Percentiles rank a stretch among this genome's conserved stretches.
phyloP scores from a whole-genome alignment of 1,140 invertebrate genomes.

The Charaxes varanes region DNA sequence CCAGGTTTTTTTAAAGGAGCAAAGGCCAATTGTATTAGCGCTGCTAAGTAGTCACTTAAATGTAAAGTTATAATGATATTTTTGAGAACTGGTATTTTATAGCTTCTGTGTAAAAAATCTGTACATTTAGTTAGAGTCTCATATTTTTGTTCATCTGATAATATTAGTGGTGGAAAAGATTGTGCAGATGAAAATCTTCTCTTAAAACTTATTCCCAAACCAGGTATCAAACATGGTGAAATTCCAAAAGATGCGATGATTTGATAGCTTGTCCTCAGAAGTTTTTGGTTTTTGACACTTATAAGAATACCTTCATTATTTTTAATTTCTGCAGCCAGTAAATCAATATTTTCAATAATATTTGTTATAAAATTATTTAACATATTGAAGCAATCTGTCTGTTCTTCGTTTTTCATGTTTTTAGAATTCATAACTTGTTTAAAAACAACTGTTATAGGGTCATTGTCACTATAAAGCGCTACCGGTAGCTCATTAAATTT shows the following conservation, averaged over 20 bases:
- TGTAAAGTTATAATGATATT: conserved; percentile 66
- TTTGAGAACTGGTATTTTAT: conserved; percentile 51
- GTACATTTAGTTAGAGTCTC: conserved; percentile 44
- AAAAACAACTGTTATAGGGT: conserved; percentile 1
- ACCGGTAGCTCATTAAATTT: too few species aligned
- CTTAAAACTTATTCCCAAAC: conserved; percentile 76
- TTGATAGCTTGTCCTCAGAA: conserved; percentile 74
- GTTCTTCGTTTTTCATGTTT: conserved; percentile 9
- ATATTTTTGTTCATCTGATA: conserved; percentile 61
- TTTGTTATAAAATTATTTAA: conserved; percentile 40
- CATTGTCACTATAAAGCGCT: neutral
- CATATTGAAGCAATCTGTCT: conserved; percentile 13
- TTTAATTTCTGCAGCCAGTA: conserved; percentile 36
- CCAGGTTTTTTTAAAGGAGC: conserved; percentile 78
- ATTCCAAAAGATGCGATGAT: conserved; percentile 79
- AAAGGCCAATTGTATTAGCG: conserved; percentile 81
- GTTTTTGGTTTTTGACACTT: conserved; percentile 76
- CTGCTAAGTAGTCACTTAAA: conserved; percentile 76
- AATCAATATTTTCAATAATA: conserved; percentile 55
- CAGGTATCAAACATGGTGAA: conserved; percentile 77
- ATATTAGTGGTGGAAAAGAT: conserved; percentile 27
- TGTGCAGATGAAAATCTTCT: conserved; percentile 50
- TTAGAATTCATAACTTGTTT: conserved; percentile 1
- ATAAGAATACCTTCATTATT: conserved; percentile 65
- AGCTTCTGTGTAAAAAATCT: conserved; percentile 51